Evolutionary conservation across 2,113 vertebrate genomes (phyloP).

Genomic region (Myiopsitta monachus): DNA sequence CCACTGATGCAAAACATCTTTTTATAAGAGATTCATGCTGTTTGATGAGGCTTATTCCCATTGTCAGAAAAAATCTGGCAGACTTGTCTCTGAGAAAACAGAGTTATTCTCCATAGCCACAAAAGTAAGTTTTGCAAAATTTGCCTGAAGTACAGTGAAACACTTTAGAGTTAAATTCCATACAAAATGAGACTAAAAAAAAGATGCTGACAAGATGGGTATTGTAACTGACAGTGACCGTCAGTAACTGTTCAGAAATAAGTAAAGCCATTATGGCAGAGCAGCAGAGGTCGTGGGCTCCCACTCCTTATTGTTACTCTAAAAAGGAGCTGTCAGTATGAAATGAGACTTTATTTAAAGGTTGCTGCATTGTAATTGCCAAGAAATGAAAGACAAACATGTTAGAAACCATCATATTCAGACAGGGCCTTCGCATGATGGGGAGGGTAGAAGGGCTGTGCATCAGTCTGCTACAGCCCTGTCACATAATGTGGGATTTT

Average conservation of each 20-base stretch:
- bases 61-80: not conserved
- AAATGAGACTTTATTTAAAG: not conserved
- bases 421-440: not conserved
- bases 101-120: not conserved
- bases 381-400: not conserved
- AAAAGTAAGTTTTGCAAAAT: not conserved
- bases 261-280: not conserved
- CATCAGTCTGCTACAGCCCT: accelerated
- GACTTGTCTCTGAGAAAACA: not conserved
- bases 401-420: not conserved
- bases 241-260: not conserved
- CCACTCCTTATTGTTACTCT: not conserved
- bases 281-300: not conserved
- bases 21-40: not conserved
- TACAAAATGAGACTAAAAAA: not conserved
- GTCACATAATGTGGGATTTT: not conserved
- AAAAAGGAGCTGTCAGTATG: not conserved
- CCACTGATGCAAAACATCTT: not conserved
- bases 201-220: not conserved
- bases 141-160: not conserved
- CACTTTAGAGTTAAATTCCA: not conserved
- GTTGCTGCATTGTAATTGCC: not conserved
- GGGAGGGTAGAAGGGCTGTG: not conserved
- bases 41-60: not conserved
- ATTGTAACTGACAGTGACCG: not conserved